A percentile compares a stretch with the other conserved stretches of the same genome.
Conservation (phyloP, 2,888 invertebrate species). For the Leptarthrus brevirostris region DNA sequence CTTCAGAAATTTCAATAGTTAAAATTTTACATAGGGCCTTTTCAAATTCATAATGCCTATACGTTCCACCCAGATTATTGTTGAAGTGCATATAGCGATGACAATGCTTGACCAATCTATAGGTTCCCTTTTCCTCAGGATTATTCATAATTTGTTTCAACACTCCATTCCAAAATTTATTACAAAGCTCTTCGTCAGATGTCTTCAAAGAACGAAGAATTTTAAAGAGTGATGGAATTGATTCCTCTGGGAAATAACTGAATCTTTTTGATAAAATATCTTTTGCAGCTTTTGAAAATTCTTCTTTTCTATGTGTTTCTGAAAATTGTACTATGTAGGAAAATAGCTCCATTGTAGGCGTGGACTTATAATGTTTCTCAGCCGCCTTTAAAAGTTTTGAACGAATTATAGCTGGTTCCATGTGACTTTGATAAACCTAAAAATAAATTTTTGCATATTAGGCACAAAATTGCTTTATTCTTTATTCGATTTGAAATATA, state of each 20-base stretch:
- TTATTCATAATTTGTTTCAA: constrained; percentile 61
- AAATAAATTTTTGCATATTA: constrained; percentile 54
- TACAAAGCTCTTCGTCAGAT: constrained; percentile 66
- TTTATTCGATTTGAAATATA: too few species aligned
- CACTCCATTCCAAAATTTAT: constrained; percentile 68
- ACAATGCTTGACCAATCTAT: constrained; percentile 65
- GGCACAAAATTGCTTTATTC: background rate
- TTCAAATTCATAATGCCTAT: constrained; percentile 68
- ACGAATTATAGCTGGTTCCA: constrained; percentile 68
- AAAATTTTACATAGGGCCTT: constrained; percentile 64
- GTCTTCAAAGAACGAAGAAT: constrained; percentile 68
- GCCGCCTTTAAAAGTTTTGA: constrained; percentile 66
- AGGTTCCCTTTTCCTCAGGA: constrained; percentile 57
- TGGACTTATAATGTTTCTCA: constrained; percentile 62
- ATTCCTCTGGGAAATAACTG: constrained; percentile 56
- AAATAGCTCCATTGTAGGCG: constrained; percentile 66
- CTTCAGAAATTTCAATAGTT: constrained; percentile 62
- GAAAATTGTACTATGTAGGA: constrained; percentile 67
- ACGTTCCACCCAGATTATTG: constrained; percentile 69
- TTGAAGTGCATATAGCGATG: constrained; percentile 71
- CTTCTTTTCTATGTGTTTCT: constrained; percentile 65
- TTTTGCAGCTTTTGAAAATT: constrained; percentile 63
- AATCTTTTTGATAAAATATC: constrained; percentile 58
- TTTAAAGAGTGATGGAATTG: constrained; percentile 66
- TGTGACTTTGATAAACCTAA: constrained; percentile 68